Base-by-base conservation (phyloP, 2,113 vertebrate species). In the Eubucco bourcierii region DNA sequence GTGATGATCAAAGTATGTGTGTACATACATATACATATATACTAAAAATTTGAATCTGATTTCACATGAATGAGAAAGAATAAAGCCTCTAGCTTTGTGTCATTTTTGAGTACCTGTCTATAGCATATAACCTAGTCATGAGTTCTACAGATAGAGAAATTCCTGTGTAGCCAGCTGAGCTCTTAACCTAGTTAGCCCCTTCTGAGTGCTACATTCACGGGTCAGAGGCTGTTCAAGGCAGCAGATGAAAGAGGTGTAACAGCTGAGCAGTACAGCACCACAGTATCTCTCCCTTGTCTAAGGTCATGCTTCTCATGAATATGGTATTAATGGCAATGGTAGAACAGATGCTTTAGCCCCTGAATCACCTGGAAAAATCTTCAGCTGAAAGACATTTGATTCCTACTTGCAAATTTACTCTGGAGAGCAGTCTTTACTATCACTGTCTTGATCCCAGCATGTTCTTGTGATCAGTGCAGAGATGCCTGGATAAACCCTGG, bases 21-120 rank as follows among this genome's bases (percentile, higher is more conserved):
- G 4, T 27, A 6, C 17, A 0, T 31, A 0, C 7, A 4, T 0
- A 0, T 9, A 8, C 7, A 18, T 5, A 12, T 7, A 10, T 27
- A 60, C 4, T 2, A 28, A 34, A 58, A 71, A 52, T 44, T 19
- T 73, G 61, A 84, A 80, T 72, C 9, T 80, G 70, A 90, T 61
- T 76, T 76, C 60, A 70, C 6, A 37, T 34, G 60, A 87, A 52
- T 60, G 20, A 8, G 41, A 71, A 33, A 90, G 72, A 88, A 60
- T 65, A 17, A 80, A 84, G 59, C 37, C 19, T 83, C 83, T 77
- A 80, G 33, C 6, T 82, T 11, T 82, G 44, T 17, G 6, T 85
- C 18, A 44, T 44, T 68, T 77, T 80, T 61, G 34, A 86, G 46
- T 61, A 63, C 55, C 73, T 79, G 11, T 34, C 55, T 66, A 44